Base-by-base conservation (phyloP, 1,140 invertebrate species). In the Drosophila ogumai region DNA sequence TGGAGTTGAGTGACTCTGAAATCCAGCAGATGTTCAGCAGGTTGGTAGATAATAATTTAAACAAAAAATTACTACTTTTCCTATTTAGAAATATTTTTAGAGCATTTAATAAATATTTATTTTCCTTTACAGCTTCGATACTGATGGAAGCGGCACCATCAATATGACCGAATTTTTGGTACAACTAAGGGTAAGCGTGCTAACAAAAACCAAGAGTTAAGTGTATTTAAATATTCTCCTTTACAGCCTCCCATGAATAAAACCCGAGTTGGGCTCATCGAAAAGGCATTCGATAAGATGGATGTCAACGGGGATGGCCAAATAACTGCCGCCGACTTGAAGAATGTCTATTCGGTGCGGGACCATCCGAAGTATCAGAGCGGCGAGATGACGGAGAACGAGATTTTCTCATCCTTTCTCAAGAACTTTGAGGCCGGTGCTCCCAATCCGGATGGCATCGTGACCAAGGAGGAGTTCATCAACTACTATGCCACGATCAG, bases 401-500 rank as follows among this genome's bases (percentile, higher is more conserved):
- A 95, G 59, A 96, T 98, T 68, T 93, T 99, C 63, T 95, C 94
- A 19, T 95, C 95, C 78, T 99, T 99, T 92, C 93, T 99, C 0
- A 95, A 94, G 9, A 97, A 97, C 91, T 99, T 99, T 92, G 98
- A 99, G 93, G 76, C 57, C 1, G 94, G 95, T 31, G 95, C 95
- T 31, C 94, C 94, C 15, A 94, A 95, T 15, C 94, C 94, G 43
- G 97, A 99, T 93, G 97, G 97, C 78, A 95, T 95, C 88, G 96
- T 99, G 1, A 98, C 98, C 1, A 94, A 95, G 71, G 97, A 99
- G 78, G 98, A 99, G 93, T 99, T 99, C 79, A 93, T 97, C 82
- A 98, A 99, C 92, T 99, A 99, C 92, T 99, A 99, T 93, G 94
- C 96, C 46, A 97, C 96, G 0, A 96, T 99, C 46, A 98, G 97